Base-by-base conservation (phyloP, 2,888 invertebrate species). In the Tetragonula carbonaria region DNA sequence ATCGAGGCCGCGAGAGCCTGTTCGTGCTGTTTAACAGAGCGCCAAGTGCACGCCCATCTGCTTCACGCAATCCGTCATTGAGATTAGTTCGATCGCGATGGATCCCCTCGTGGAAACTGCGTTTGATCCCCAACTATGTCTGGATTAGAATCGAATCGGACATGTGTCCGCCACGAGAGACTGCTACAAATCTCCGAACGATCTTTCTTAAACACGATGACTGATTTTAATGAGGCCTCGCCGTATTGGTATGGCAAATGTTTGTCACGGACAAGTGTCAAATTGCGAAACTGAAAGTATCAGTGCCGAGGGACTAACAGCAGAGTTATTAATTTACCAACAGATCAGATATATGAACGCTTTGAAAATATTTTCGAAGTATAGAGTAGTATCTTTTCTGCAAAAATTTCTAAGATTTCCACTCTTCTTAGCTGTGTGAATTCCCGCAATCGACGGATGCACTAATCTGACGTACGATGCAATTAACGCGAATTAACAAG, bases 71-170 rank as follows among this genome's bases (percentile, higher is more conserved):
- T 81, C 59, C 70, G 81, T 77, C 77, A 77, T 28, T 62, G 74
- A 28, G 81, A 81, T 81, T 74, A 82, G 53, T 28, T 38, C 38
- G 74, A 57, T 78, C 74, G 66, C 81, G 77, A 67, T 81, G 53
- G 74, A 84, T 62, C 72, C 33, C 76, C 53, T 13, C 28, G 18
- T 23, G 57, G 65, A 23, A 53, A 13, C 21, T 71, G 33, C 53
- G 51, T 63, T 70, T 74, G 82, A 77, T 78, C 77, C 74, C 53
- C 21, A 62, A 50, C 57, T 74, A 33, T 53, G 51, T 68, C 66
- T 57, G 77, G 83, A 77, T 83, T 77, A 81, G 81, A 75, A 51
- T 72, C 53, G 65, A 23, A 81, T 81, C 50, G 50, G 59, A 74
- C 38, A 28, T 50, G 53, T 57, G 23, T 14, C 14, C 16, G 23